These are phyloP conservation scores for Amphiura filiformis DNA, from an alignment of 35 echinoderm and acorn worm species.

Conservation along the genomic window DNA sequence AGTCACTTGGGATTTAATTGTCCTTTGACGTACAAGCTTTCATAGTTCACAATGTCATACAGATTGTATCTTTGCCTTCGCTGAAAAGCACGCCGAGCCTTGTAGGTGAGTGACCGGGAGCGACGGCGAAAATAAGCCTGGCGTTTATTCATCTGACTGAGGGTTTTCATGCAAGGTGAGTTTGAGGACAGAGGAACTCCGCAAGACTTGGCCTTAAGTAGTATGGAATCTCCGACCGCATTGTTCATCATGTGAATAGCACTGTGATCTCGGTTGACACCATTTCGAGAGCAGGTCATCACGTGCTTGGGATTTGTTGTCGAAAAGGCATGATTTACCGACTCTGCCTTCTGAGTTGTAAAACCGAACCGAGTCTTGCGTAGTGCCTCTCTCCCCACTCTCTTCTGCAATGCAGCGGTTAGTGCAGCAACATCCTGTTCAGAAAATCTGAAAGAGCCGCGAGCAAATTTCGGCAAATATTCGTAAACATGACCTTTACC, in stretches of 20 bases:
- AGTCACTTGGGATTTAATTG: too few relatives aligned
- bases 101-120: too few relatives aligned
- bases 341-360: conserved; percentile 45
- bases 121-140: background rate
- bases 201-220: background rate
- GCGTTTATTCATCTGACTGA: background rate
- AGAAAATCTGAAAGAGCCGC: too few relatives aligned
- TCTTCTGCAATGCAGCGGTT: background rate
- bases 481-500: background rate
- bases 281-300: conserved; percentile 39
- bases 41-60: too few relatives aligned
- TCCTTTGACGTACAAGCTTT: too few relatives aligned
- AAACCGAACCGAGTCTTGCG: conserved; percentile 17
- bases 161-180: background rate
- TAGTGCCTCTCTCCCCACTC: conserved; percentile 2
- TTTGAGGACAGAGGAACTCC: background rate
- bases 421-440: too few relatives aligned
- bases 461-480: conserved; percentile 1
- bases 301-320: conserved; percentile 47
- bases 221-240: background rate
- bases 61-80: too few relatives aligned
- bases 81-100: too few relatives aligned
- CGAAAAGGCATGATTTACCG: conserved; percentile 35
- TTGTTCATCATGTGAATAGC: conserved; percentile 54
- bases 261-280: conserved; percentile 32